Evolutionary conservation across 2,113 vertebrate species (phyloP).

Genomic region (Rhodinocichla rosea): DNA sequence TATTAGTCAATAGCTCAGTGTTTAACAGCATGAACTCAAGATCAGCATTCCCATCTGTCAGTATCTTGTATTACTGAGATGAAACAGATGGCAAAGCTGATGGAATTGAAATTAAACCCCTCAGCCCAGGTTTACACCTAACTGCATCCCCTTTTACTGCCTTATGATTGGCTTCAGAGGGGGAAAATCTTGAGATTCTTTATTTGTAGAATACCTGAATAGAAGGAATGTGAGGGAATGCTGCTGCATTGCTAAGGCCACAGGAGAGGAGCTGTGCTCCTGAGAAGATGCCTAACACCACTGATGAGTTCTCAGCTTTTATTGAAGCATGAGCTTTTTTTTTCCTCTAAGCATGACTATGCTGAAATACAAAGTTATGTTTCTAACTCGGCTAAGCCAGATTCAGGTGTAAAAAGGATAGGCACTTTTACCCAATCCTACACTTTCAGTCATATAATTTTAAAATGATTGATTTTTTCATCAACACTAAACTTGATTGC

Average conservation of each 20-base stretch:
- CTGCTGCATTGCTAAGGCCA: not conserved
- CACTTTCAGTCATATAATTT: not conserved
- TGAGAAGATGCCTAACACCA: not conserved
- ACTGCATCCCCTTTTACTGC: not conserved
- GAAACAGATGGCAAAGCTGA: constrained; percentile 31
- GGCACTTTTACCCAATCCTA: not conserved
- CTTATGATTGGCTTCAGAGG: not conserved
- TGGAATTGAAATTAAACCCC: constrained; percentile 7
- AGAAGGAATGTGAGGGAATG: not conserved
- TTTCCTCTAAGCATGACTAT: not conserved
- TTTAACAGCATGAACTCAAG: not conserved
- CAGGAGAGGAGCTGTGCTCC: not conserved
- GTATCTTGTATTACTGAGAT: not conserved
- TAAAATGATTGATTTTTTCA: not conserved
- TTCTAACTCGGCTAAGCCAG: not conserved
- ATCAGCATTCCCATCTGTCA: constrained; percentile 4
- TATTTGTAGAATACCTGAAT: not conserved
- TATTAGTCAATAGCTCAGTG: not conserved
- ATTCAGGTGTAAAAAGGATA: not conserved
- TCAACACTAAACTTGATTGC: not conserved
- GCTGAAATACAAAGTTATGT: not conserved
- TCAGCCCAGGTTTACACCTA: not conserved
- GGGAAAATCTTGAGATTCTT: not conserved
- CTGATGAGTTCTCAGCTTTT: not conserved
- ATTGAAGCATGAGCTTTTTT: not conserved